These are phyloP conservation scores for Protodeltote pygarga DNA, from an alignment of 2,888 invertebrate species.

Conservation along the genomic window DNA sequence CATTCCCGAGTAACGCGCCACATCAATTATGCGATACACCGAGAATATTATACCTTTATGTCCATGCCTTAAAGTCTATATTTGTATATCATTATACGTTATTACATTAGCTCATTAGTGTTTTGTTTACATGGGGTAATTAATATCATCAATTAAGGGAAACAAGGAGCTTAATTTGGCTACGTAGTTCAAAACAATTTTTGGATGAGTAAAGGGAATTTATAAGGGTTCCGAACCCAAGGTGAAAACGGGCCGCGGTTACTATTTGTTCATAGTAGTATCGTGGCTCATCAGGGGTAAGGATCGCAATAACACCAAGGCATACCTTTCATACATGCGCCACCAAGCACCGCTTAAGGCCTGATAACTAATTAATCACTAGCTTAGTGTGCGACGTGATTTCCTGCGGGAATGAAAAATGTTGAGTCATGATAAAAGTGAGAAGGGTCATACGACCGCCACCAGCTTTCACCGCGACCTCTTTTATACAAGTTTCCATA, in stretches of 20 bases:
- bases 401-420: slow-evolving; percentile 77
- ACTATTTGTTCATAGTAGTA: slow-evolving; percentile 18
- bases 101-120: slow-evolving; percentile 28
- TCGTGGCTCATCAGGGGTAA: too few relatives aligned
- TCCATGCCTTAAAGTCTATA: slow-evolving; percentile 23
- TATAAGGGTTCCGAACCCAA: too few relatives aligned
- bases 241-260: too few relatives aligned
- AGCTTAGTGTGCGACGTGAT: slow-evolving; percentile 69
- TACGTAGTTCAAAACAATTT: background rate
- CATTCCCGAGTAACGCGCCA: slow-evolving; percentile 49
- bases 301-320: slow-evolving; percentile 25
- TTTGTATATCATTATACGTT: slow-evolving; percentile 38
- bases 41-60: slow-evolving; percentile 45
- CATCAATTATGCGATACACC: slow-evolving; percentile 48
- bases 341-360: slow-evolving; percentile 36
- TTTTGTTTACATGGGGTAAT: slow-evolving; percentile 37
- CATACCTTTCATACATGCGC: slow-evolving; percentile 40
- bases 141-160: slow-evolving; percentile 24
- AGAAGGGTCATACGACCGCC: slow-evolving; percentile 62
- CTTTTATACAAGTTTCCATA: slow-evolving; percentile 41
- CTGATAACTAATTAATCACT: slow-evolving; percentile 79
- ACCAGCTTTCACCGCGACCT: slow-evolving; percentile 51
- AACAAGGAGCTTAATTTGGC: slow-evolving; percentile 3
- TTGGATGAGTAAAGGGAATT: too few relatives aligned
- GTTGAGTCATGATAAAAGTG: slow-evolving; percentile 77